Evolutionary conservation across 64 coral and sea anemone species (phyloP), one percentile per base, ranked within the genome.

Genomic region (Cladopsammia gracilis): DNA sequence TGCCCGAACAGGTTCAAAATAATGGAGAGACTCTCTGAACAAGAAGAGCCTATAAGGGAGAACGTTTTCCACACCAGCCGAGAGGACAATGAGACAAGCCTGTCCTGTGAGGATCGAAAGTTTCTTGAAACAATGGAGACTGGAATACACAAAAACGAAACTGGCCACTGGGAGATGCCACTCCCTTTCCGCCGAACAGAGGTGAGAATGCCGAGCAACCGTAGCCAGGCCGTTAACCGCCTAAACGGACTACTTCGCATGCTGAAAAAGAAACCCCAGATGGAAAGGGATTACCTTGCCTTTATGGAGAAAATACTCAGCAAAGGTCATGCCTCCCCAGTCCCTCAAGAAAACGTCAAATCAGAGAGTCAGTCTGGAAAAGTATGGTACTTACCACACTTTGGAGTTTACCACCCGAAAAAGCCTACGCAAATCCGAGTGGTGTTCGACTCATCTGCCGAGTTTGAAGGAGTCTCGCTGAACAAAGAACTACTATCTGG

Each of bases 351-450:
- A 12, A 4, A 66, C 44, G 10, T 52, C 18, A 47, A 52, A 79
- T 9, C 25, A 10, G 16, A n/a, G n/a, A n/a, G n/a, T n/a, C n/a
- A 61, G 10, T 61, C 58, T 18, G 58, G 58, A 61, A 10, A 61
- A 61, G 58, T 76, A 7, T 81, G 53, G 20, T 81, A 81, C 42
- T 22, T 81, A 5, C 78, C 78, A 11, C 78, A 81, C 47, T 81
- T 81, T 59, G n/a, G 78, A 3, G 22, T 70, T 22, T 70, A 70
- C 25, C 4, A 70, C 24, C 67, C 67, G 25, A 70, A 70, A 46
- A 81, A 81, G 59, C 78, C 78, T 15, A 81, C 49, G n/a, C n/a
- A n/a, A n/a, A n/a, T n/a, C n/a, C n/a, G n/a, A n/a, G n/a, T n/a
- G n/a, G n/a, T n/a, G n/a, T n/a, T n/a, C n/a, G 78, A 81, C 20